phyloP scores from a whole-genome alignment of 2,888 invertebrate genomes.

The Amiota communis region DNA sequence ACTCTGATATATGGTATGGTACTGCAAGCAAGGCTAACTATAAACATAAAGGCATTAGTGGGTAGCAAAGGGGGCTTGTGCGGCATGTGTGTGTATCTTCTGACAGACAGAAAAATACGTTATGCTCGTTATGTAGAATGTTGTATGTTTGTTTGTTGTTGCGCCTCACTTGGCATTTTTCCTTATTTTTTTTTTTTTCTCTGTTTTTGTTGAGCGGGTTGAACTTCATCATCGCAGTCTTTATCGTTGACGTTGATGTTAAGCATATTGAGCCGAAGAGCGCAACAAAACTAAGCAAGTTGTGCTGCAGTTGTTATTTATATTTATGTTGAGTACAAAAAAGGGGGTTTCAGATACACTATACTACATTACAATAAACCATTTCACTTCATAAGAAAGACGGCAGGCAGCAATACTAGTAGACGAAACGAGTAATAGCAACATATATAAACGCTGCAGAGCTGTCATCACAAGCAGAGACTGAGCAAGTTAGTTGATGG shows the following conservation, averaged over 20 bases:
- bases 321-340: not conserved
- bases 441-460: not conserved
- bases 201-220: conserved; percentile 17
- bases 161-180: conserved; percentile 46
- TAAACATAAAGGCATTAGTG: not conserved
- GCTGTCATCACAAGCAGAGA: conserved; percentile 1
- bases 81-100: conserved; percentile 44
- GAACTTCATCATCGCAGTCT: not conserved
- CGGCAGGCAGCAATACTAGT: not conserved
- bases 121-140: conserved; percentile 54
- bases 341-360: conserved; percentile 23
- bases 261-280: conserved; percentile 14
- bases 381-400: not conserved
- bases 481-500: conserved; percentile 14
- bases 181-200: not conserved
- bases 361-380: not conserved
- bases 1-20: conserved; percentile 40
- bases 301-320: not conserved
- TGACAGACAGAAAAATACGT: conserved; percentile 66
- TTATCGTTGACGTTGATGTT: not conserved
- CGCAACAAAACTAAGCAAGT: too few species aligned
- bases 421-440: conserved; percentile 15
- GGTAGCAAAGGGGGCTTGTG: conserved; percentile 13
- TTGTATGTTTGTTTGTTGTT: conserved; percentile 39
- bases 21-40: conserved; percentile 4